Percentiles rank a stretch among this genome's conserved stretches.
These are phyloP conservation scores for Oophaga pumilio DNA, from an alignment of 2,113 vertebrate species.

Conservation along the genomic window DNA sequence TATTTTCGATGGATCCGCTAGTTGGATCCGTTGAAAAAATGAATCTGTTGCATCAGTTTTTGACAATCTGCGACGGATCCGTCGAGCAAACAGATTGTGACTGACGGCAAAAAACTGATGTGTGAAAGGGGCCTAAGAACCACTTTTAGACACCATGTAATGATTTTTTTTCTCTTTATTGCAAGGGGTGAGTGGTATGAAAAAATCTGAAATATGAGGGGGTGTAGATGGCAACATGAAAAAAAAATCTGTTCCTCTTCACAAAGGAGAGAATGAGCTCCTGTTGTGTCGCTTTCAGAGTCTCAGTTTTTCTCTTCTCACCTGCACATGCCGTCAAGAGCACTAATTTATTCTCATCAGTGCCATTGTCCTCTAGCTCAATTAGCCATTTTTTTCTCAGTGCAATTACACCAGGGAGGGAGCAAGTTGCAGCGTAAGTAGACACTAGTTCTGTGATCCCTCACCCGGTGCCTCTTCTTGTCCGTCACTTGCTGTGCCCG, in stretches of 20 bases:
- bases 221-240: not conserved
- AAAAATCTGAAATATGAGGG: constrained; percentile 8
- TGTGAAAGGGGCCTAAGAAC: no score
- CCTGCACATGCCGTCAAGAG: constrained; percentile 39
- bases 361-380: constrained; percentile 50
- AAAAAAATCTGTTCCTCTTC: not conserved
- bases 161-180: not conserved
- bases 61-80: no score
- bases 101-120: no score
- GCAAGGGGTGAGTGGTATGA: not conserved
- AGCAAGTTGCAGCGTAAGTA: not conserved
- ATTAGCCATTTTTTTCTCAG: constrained; percentile 5
- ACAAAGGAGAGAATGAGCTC: constrained; percentile 18
- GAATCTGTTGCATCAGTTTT: no score
- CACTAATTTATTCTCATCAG: constrained; percentile 49
- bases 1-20: no score
- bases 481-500: not conserved
- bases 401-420: constrained; percentile 24
- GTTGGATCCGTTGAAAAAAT: no score
- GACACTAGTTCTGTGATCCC: not conserved
- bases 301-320: constrained; percentile 25
- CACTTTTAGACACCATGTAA: not conserved
- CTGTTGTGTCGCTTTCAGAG: constrained; percentile 23
- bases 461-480: not conserved
- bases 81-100: no score